Percentiles rank a stretch among this genome's conserved stretches.
Evolutionary conservation across 2,113 vertebrate genomes (phyloP).

Genomic region (Axis porcinus): DNA sequence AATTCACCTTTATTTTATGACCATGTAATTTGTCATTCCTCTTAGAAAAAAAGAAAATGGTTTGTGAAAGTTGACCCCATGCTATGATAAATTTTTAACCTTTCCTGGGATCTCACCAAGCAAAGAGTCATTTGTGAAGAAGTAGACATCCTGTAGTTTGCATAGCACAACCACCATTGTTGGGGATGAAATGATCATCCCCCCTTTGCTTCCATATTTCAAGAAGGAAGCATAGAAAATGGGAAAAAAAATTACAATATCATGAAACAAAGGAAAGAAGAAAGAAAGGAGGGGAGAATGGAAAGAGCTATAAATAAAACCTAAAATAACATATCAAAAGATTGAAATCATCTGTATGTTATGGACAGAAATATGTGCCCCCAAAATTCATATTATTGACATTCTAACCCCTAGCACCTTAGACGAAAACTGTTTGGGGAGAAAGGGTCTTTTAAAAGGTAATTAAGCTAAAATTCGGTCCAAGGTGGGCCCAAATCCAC

Average conservation of each 20-base stretch:
- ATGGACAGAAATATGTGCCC: neutral
- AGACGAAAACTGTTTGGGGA: neutral
- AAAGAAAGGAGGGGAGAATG: neutral
- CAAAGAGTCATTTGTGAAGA: neutral
- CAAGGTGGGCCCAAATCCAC: neutral
- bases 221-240: neutral
- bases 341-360: neutral
- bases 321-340: neutral
- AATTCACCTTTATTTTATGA: slow-evolving; percentile 51
- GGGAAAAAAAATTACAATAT: neutral
- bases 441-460: neutral
- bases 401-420: neutral
- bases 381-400: neutral
- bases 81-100: slow-evolving; percentile 24
- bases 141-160: neutral
- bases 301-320: neutral
- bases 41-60: slow-evolving; percentile 32
- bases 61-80: neutral
- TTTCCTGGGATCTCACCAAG: neutral
- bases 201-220: neutral
- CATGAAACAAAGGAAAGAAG: neutral
- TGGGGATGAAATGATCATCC: neutral
- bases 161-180: neutral
- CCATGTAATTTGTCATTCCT: slow-evolving; percentile 44
- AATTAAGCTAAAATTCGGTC: neutral